Base-by-base conservation (phyloP, 2,888 invertebrate species). In the Apodemia duryi region DNA sequence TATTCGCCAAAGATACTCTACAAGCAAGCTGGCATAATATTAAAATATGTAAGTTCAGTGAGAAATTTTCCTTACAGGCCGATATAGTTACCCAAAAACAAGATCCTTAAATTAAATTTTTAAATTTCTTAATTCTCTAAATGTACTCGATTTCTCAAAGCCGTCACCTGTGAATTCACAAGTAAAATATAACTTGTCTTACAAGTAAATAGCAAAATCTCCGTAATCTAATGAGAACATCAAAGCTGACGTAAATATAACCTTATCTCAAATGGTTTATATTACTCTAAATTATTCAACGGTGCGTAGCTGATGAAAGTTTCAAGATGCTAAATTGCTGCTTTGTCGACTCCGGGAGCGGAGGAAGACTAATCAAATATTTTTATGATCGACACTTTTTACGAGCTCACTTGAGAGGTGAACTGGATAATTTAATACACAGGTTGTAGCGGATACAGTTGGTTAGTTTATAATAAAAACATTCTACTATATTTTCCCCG, bases 331-430 rank as follows among this genome's bases (percentile, higher is more conserved):
- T 74, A 85, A 80, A 87, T 87, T 87, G 86, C 83, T 79, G 80
- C 63, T 49, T 43, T 49, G 49, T 49, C 49, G 73, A 81, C 79
- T 82, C 78, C 79, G 81, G 76, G 80, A 78, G 80, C 76, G 65
- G 69, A 79, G 79, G 75, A 80, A 72, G 81, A 79, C 86, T 91
- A 89, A 91, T 91, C 91, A 91, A 91, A 90, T 89, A 91, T 90
- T 91, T 91, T 91, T 91, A 91, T 90, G 91, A 89, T 89, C 88
- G 84, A 87, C 88, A 84, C 81, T 82, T 82, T 86, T 90, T 90
- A 90, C 83, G 86, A 83, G 78, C 79, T 80, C 81, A 80, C 82
- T 82, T 74, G 74, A 77, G 78, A 71, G 74, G 70, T 71, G 70
- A 71, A 72, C 63, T 52, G 66, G 64, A 57, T 69, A 65, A 65